phyloP scores from a whole-genome alignment of 2,113 vertebrate genomes.

The Hypanus sabinus region DNA sequence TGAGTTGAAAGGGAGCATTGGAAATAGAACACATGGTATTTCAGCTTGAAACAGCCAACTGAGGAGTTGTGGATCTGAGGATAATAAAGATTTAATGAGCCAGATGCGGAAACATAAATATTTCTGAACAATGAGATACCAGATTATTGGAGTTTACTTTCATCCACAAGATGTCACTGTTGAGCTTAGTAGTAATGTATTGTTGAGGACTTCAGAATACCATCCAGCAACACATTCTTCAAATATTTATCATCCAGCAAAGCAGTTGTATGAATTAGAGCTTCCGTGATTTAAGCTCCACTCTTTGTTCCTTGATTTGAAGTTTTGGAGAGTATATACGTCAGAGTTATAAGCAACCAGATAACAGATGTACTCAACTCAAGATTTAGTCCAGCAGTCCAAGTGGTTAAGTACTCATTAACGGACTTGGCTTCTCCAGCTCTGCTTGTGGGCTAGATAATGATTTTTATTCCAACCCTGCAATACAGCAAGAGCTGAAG shows the following conservation, averaged over 20 bases:
- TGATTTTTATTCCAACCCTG: background rate
- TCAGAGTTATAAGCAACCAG: background rate
- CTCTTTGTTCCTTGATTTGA: background rate
- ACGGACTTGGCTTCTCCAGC: background rate
- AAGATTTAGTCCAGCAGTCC: background rate
- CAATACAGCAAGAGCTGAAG: background rate
- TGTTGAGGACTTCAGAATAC: background rate
- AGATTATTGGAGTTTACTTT: background rate
- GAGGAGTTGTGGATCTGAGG: too few species aligned
- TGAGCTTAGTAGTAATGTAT: background rate
- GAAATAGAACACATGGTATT: too few species aligned
- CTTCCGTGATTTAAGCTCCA: background rate
- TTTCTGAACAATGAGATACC: too few species aligned
- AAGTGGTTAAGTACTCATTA: background rate
- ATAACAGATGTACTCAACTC: background rate
- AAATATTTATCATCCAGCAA: background rate
- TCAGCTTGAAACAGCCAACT: too few species aligned
- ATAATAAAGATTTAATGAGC: too few species aligned
- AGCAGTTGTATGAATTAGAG: background rate
- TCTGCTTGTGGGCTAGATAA: background rate
- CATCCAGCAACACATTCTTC: background rate
- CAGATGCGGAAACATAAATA: too few species aligned
- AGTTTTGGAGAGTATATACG: background rate
- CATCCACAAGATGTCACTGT: constrained; percentile 16
- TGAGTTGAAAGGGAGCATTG: too few species aligned